A percentile compares a stretch with the other conserved stretches of the same genome.
Evolutionary conservation across 37 sponge, comb jelly and placozoan species (phyloP).

Genomic region (Hormiphora californensis): DNA sequence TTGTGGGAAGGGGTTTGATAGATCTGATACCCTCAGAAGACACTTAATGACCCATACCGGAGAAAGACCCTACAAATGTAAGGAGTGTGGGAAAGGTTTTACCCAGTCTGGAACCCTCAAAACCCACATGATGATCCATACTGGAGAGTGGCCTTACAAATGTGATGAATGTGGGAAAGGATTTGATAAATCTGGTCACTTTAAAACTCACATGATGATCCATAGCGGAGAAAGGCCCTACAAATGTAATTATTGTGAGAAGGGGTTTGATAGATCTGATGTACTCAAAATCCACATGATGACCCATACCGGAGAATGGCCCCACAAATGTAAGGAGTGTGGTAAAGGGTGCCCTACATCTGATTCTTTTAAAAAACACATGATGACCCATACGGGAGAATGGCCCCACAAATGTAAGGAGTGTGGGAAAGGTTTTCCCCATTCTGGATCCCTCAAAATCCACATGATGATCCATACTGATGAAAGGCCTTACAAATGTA

Average conservation of each 20-base stretch:
- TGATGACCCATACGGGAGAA: too few relatives aligned
- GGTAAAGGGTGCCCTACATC: background rate
- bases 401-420: background rate
- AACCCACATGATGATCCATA: slow-evolving; percentile 13
- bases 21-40: too few relatives aligned
- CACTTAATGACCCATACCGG: background rate
- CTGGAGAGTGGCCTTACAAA: background rate
- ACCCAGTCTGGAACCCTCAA: background rate
- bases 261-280: background rate
- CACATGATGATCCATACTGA: too few relatives aligned
- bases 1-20: too few relatives aligned
- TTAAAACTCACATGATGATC: background rate
- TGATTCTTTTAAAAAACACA: slow-evolving; percentile 9
- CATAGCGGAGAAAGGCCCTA: background rate
- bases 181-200: background rate
- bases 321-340: slow-evolving; percentile 7
- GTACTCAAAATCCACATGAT: background rate
- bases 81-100: background rate
- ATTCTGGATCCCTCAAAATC: too few relatives aligned
- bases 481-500: slow-evolving; percentile 19
- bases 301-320: background rate
- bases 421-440: background rate
- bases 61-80: background rate
- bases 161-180: background rate
- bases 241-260: slow-evolving; percentile 7